phyloP scores from a whole-genome alignment of 2,797 vertebrate genomes.

The Pseudochromis fuscus region DNA sequence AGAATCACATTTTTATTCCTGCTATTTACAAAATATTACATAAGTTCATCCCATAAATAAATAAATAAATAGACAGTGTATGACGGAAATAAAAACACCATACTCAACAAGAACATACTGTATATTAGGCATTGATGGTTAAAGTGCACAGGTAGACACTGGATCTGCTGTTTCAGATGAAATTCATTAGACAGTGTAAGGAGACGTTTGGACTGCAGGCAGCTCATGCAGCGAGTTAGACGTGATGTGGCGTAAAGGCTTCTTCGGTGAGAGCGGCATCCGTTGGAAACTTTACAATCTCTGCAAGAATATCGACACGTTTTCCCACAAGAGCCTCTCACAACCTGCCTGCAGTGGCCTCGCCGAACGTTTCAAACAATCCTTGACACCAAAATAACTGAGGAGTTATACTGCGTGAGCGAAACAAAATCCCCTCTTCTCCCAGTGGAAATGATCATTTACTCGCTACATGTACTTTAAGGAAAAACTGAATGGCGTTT shows the following conservation, averaged over 20 bases:
- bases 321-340: conserved; percentile 50
- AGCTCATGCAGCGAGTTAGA: conserved; percentile 65
- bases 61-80: conserved; percentile 41
- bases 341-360: conserved; percentile 34
- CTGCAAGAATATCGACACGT: conserved; percentile 31
- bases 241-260: conserved; percentile 58
- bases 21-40: conserved; percentile 80
- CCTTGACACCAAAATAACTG: conserved; percentile 22
- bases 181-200: conserved; percentile 47
- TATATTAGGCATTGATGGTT: conserved; percentile 77
- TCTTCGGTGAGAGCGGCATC: conserved; percentile 60
- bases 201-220: conserved; percentile 56
- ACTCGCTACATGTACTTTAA: conserved; percentile 49
- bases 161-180: conserved; percentile 70
- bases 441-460: neutral
- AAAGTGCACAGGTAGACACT: conserved; percentile 81
- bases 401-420: conserved; percentile 48
- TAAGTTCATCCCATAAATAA: conserved; percentile 52
- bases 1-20: conserved; percentile 72
- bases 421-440: conserved; percentile 35
- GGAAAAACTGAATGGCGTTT: conserved; percentile 37
- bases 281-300: conserved; percentile 29
- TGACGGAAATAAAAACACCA: conserved; percentile 64
- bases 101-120: conserved; percentile 52
- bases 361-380: conserved; percentile 22